These are phyloP conservation scores for Lepidothrix coronata DNA, from an alignment of 2,113 vertebrate species.

Conservation along the genomic window DNA sequence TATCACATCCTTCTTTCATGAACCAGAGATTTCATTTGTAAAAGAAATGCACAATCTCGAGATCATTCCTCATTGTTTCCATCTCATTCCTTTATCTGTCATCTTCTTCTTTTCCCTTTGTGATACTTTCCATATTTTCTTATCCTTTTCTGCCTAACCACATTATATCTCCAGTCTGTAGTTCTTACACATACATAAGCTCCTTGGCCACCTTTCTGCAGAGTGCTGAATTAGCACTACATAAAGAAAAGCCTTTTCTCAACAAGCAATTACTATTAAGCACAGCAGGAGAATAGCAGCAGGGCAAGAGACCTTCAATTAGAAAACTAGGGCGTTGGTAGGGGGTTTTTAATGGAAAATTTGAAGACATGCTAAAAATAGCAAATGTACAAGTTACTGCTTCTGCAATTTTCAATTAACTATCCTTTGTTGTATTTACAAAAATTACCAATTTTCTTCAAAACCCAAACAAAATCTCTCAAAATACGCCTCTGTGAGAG, in stretches of 20 bases:
- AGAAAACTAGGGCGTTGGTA: not conserved
- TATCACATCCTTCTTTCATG: not conserved
- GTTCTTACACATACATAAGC: not conserved
- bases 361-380: not conserved
- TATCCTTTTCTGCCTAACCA: not conserved
- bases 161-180: not conserved
- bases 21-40: not conserved
- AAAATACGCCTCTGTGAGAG: not conserved
- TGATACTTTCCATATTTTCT: not conserved
- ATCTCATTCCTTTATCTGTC: not conserved
- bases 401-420: not conserved
- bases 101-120: not conserved
- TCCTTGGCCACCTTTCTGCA: not conserved
- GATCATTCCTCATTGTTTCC: not conserved
- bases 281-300: not conserved
- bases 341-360: not conserved
- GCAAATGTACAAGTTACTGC: not conserved
- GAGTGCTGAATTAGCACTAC: constrained; percentile 22
- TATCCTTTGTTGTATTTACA: not conserved
- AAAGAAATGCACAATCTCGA: not conserved
- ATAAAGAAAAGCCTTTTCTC: not conserved
- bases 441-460: not conserved
- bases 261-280: not conserved
- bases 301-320: not conserved
- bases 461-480: not conserved